A percentile compares a stretch with the other conserved stretches of the same genome.
Evolutionary conservation across 1,140 invertebrate genomes (phyloP).

Genomic region (Drosophila simulans): DNA sequence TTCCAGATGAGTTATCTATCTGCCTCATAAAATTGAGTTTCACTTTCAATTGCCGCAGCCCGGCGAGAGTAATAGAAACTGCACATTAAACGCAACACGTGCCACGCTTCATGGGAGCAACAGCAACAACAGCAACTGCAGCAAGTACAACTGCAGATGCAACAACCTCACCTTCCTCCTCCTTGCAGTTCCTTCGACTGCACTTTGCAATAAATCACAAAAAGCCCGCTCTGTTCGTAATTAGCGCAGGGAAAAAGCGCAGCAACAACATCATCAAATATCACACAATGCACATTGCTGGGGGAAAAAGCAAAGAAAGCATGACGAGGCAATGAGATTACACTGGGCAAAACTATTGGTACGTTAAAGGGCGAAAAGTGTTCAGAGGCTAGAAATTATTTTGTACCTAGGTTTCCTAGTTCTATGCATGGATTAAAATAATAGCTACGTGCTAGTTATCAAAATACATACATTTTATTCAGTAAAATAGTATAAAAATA

Average conservation of each 20-base stretch:
- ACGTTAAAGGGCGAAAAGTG: constrained; percentile 12
- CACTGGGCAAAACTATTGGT: constrained; percentile 18
- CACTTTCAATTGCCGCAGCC: constrained; percentile 67
- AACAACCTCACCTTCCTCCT: constrained; percentile 42
- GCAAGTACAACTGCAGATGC: constrained; percentile 16
- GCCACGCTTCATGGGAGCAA: constrained; percentile 79
- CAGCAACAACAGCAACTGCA: constrained; percentile 21
- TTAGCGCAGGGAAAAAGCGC: constrained; percentile 76
- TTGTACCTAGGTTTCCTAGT: no score
- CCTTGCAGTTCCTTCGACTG: constrained; percentile 40
- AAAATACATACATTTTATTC: no score
- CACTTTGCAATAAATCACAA: constrained; percentile 80
- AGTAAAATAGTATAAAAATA: no score
- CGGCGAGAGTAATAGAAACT: constrained; percentile 81
- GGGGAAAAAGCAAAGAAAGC: constrained; percentile 76
- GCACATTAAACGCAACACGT: constrained; percentile 81
- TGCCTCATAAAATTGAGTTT: constrained; percentile 73
- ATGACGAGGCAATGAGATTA: constrained; percentile 64
- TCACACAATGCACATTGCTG: constrained; percentile 74
- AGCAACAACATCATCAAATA: constrained; percentile 58
- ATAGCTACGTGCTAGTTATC: no score
- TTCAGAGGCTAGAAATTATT: no score
- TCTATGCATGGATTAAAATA: no score
- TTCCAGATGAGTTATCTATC: constrained; percentile 28
- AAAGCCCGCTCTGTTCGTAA: constrained; percentile 59